Conservation (phyloP, 1,140 invertebrate species). For the Atopsyche davidsoni region DNA sequence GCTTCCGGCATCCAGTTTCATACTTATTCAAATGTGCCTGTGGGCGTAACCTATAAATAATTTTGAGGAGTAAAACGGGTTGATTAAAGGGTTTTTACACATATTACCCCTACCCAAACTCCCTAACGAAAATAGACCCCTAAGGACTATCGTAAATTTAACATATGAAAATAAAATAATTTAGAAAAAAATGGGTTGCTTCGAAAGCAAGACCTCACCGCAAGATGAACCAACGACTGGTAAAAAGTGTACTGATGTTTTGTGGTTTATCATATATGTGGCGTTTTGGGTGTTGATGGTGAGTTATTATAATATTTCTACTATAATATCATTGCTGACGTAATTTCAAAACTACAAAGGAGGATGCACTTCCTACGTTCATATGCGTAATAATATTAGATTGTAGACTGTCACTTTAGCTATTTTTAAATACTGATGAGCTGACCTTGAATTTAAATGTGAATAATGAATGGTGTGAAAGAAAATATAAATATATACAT, state of each 20-base stretch:
- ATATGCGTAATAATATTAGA: too few relatives aligned
- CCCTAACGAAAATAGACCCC: too few relatives aligned
- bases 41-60: too few relatives aligned
- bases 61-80: too few relatives aligned
- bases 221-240: slow-evolving; percentile 14
- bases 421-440: background rate
- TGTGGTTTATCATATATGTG: slow-evolving; percentile 77
- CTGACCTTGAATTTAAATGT: background rate
- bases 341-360: background rate
- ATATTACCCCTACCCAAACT: too few relatives aligned
- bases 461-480: too few relatives aligned
- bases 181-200: slow-evolving; percentile 23
- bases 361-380: background rate
- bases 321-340: slow-evolving; percentile 7
- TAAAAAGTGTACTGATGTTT: slow-evolving; percentile 76
- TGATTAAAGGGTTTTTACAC: too few relatives aligned
- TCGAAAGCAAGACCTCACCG: slow-evolving; percentile 16
- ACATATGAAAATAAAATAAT: too few relatives aligned
- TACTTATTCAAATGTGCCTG: too few relatives aligned
- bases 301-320: slow-evolving; percentile 30
- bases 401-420: background rate
- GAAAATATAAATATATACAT: too few relatives aligned
- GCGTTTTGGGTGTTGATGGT: slow-evolving; percentile 87
- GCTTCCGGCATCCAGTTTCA: too few relatives aligned
- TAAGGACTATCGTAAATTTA: too few relatives aligned